Evolutionary conservation across 2,888 invertebrate genomes (phyloP).

Genomic region (Itoplectis maculator): DNA sequence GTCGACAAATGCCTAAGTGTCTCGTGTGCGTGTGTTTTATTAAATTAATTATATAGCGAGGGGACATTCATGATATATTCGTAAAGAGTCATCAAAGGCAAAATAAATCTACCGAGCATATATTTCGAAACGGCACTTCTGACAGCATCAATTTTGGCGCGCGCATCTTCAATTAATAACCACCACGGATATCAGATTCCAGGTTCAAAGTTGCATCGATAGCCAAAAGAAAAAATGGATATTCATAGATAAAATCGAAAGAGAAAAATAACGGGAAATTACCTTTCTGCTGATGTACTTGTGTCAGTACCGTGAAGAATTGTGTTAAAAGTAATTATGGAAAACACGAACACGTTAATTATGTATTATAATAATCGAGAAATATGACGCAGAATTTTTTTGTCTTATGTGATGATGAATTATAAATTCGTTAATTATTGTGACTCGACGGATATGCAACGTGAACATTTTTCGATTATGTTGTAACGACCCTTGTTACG

Average conservation of each 20-base stretch:
- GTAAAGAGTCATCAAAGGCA: conserved; percentile 39
- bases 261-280: conserved; percentile 67
- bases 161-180: background rate
- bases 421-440: conserved; percentile 22
- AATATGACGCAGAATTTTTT: conserved; percentile 3
- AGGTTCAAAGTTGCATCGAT: conserved; percentile 10
- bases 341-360: conserved; percentile 74
- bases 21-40: conserved; percentile 10
- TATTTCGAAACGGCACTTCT: conserved; percentile 33
- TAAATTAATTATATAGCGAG: no score
- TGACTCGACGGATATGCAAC: conserved; percentile 3
- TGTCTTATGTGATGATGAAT: background rate
- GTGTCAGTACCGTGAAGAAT: conserved; percentile 77
- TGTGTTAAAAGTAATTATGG: conserved; percentile 75
- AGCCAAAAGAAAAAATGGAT: conserved; percentile 32
- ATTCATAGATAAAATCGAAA: conserved; percentile 30
- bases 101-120: conserved; percentile 61
- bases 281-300: conserved; percentile 80
- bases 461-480: conserved; percentile 30
- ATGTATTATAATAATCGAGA: conserved; percentile 44
- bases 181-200: background rate
- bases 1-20: conserved; percentile 18
- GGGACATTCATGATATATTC: conserved; percentile 33
- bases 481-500: conserved; percentile 23
- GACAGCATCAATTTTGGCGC: conserved; percentile 29